Conservation (phyloP, 1,140 invertebrate species). For the Ectropis grisescens region DNA sequence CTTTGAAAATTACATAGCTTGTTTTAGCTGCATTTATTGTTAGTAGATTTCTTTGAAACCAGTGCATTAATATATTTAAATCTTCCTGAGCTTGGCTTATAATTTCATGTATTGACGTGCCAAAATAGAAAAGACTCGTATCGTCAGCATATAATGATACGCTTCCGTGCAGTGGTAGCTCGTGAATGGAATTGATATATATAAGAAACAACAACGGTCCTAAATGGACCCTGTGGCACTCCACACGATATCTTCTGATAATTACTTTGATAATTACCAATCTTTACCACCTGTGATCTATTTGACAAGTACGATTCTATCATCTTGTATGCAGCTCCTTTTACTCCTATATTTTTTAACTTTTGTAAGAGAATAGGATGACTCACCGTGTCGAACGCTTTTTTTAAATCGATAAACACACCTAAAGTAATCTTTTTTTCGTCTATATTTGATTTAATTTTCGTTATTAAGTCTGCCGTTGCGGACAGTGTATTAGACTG, state of each 20-base stretch:
- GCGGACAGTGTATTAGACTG: conserved; percentile 3
- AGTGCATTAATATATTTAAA: conserved; percentile 1
- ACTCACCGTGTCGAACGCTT: background rate
- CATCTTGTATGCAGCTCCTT: background rate
- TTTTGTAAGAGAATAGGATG: conserved; percentile 1
- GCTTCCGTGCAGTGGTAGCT: conserved; percentile 1
- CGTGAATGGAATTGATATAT: conserved; percentile 3
- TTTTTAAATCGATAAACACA: conserved; percentile 1
- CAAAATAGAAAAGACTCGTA: conserved; percentile 17
- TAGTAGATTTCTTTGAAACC: conserved; percentile 5
- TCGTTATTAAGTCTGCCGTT: background rate
- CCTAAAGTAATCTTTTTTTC: background rate
- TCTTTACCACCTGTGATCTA: conserved; percentile 2
- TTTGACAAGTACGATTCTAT: background rate
- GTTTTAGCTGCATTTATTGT: conserved; percentile 11
- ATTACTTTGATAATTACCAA: background rate
- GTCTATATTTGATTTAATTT: conserved; percentile 2
- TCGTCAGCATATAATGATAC: conserved; percentile 15
- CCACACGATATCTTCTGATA: background rate
- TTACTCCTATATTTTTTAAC: conserved; percentile 2
- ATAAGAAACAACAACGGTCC: conserved; percentile 3
- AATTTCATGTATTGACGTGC: conserved; percentile 6
- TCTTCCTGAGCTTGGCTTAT: conserved; percentile 3
- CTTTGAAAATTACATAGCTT: conserved; percentile 10
- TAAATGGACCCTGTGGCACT: background rate